phyloP scores from a whole-genome alignment of 2,113 vertebrate genomes.

The Oreochromis spilurus region DNA sequence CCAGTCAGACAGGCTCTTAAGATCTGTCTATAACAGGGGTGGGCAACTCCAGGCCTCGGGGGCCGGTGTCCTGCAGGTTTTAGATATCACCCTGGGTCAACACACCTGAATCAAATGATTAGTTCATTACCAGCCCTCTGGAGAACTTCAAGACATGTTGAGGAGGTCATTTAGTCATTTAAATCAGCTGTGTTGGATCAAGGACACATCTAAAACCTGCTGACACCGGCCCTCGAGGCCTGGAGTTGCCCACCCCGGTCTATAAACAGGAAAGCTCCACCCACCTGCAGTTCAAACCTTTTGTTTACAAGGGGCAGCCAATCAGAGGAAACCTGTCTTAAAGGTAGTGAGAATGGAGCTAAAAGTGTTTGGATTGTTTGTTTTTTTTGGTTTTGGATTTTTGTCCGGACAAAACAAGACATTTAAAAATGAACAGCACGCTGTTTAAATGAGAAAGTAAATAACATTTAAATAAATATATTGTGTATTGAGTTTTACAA shows the following conservation, averaged over 20 bases:
- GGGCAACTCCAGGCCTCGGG: too few relatives aligned
- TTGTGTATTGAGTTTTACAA: background rate
- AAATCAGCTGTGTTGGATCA: background rate
- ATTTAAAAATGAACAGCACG: rapidly evolving
- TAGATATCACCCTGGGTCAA: background rate
- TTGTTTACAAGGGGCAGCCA: background rate
- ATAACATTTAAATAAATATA: background rate
- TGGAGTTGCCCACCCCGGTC: background rate
- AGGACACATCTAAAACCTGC: background rate
- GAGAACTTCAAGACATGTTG: background rate
- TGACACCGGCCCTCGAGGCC: background rate
- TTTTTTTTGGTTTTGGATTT: background rate
- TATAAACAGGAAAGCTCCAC: background rate
- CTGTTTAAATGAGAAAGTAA: background rate
- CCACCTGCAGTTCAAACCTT: background rate
- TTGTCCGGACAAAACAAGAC: background rate
- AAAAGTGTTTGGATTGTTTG: background rate
- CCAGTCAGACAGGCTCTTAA: background rate
- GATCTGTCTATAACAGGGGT: too few relatives aligned
- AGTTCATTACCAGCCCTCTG: background rate
- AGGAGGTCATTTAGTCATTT: background rate
- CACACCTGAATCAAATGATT: background rate
- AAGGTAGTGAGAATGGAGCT: background rate
- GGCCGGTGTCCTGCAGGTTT: too few relatives aligned
- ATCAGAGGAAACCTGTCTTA: background rate